A percentile compares a stretch with the other conserved stretches of the same genome.
phyloP scores from a whole-genome alignment of 2,797 vertebrate species.

The Sandelia bainsii region DNA sequence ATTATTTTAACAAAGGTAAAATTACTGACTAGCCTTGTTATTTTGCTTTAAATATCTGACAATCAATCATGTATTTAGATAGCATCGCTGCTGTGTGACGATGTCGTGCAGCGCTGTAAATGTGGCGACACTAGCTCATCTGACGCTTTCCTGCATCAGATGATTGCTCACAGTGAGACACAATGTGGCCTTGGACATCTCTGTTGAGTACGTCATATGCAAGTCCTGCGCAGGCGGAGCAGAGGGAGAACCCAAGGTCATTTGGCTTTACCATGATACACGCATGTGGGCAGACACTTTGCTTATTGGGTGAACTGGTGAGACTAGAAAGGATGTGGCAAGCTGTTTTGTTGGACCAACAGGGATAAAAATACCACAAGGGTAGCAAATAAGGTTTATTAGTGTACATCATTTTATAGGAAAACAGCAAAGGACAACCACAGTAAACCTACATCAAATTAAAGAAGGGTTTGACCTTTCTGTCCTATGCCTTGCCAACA shows the following conservation, averaged over 20 bases:
- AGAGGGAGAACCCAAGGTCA: conserved; percentile 50
- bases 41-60: not conserved
- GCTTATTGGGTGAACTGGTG: conserved; percentile 18
- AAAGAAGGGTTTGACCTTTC: not conserved
- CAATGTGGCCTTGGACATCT: conserved; percentile 10
- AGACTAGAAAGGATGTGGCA: not conserved
- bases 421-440: not conserved
- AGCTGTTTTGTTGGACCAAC: not conserved
- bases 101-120: conserved; percentile 2
- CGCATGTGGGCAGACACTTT: not conserved
- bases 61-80: not conserved
- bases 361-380: conserved; percentile 6
- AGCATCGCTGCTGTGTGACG: not conserved
- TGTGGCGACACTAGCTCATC: conserved; percentile 14
- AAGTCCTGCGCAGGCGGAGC: conserved; percentile 2
- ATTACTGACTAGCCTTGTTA: not conserved
- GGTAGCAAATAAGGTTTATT: not conserved
- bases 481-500: not conserved
- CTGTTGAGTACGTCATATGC: conserved; percentile 18
- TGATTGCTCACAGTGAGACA: conserved; percentile 20
- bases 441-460: not conserved
- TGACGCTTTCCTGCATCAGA: conserved; percentile 28
- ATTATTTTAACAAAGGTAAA: not conserved
- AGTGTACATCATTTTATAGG: not conserved
- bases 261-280: conserved; percentile 13